Evolutionary conservation across 2,888 invertebrate species (phyloP), one percentile per base, ranked within the genome.

Genomic region (Drosophila formosana): DNA sequence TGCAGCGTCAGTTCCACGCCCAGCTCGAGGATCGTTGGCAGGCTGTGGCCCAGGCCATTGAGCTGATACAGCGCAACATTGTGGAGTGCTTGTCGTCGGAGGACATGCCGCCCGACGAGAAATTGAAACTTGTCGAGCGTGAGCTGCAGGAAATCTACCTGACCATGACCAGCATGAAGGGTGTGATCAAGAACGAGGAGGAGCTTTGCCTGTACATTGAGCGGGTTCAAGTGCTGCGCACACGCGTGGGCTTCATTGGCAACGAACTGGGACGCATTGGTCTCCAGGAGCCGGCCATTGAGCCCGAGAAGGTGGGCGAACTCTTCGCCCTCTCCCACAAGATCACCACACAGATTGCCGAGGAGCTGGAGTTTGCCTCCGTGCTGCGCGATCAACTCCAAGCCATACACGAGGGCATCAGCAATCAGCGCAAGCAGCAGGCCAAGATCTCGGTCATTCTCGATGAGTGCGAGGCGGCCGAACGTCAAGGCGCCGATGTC

Each of bases 161-260:
- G 1, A 94, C 95, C 13, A 93, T 97, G 67, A 95, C 96, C 30
- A 94, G 94, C 72, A 94, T 96, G 68, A 95, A 96, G 89, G 96
- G 96, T 1, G 95, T 96, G 0, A 95, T 97, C 47, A 96, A 96
- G 89, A 96, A 95, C 57, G 96, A 96, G 85, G 97, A 97, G 79
- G 97, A 97, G 88, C 93, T 97, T 0, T 95, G 95, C 80, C 93
- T 97, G 5, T 97, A 97, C 88, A 95, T 97, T 7, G 96, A 97
- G 91, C 93, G 96, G 55, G 93, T 97, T 7, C 96, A 97, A 92
- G 95, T 97, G 0, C 94, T 96, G 92, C 95, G 95, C 39, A 94
- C 94, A 3, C 94, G 96, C 11, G 94, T 96, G n/a, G 95, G 95
- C 61, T 94, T 95, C 52, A 96, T 97, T 73, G 96, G 96, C 87